Evolutionary conservation across 2,113 vertebrate genomes (phyloP), one percentile per base, ranked within the genome.

Genomic region (Prietella phreatophila): DNA sequence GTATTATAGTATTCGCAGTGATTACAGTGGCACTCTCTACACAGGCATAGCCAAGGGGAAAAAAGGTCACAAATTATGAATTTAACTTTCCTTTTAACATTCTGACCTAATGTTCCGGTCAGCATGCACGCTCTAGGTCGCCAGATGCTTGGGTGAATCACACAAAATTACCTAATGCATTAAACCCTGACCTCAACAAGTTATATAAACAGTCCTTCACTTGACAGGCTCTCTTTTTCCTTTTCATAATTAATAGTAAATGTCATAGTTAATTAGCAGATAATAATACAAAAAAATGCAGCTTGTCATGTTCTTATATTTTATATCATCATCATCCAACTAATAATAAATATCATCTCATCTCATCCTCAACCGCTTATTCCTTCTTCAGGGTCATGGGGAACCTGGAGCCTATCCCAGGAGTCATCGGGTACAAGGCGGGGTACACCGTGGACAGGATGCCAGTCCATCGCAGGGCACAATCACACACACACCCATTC

Each of bases 101-200:
- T 76, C 56, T 78, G 56, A 63, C 71, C 39, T 76, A 39, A 75
- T 85, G 67, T 73, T 58, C 69, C 33, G 55, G 47, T 56, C 67
- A 25, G 17, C 50, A 85, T 25, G 55, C 63, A 33, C n/a, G 17
- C 20, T 67, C 63, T 11, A 36, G 17, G 61, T 61, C 69, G 47
- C 82, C 61, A n/a, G 7, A 69, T 15, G 22, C 25, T 76, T 55
- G 33, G 55, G 55, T 27, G 36, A 75, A 71, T 85, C 55, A 75
- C 25, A 75, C 36, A 27, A 73, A 84, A 36, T 84, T n/a, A 84
- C 30, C n/a, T 67, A 56, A 85, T 36, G 71, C 33, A 60, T n/a
- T 42, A 76, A 42, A 76, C 50, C 33, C 36, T 60, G 84, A 85
- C 84, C 55, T 85, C 71, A 69, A 69, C 15, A 69, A 69, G 30